Base-by-base conservation (phyloP, 2,797 vertebrate genomes). In the Ispidina lecontei region DNA sequence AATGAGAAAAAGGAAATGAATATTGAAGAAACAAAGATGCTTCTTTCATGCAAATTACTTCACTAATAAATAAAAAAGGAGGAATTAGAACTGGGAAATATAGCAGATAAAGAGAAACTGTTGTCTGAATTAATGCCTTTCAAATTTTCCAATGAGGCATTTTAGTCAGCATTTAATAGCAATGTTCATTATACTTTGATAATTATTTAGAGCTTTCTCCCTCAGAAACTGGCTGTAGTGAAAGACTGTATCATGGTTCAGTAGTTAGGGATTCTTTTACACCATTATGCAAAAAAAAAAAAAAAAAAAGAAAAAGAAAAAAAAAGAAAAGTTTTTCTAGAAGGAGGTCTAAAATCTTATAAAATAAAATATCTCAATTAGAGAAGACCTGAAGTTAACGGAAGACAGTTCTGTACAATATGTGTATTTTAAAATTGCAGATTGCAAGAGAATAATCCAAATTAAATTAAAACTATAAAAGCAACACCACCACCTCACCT, bases 41-140 rank as follows among this genome's bases (percentile, higher is more conserved):
- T 81, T 87, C 91, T 97, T 89, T 95, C 91, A 96, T 96, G 96
- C 71, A 95, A 97, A 97, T 95, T 70, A 37, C 85, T 90, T 77
- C 52, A 59, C 84, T 89, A 90, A 94, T 89, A 97, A 93, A 95
- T 89, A 84, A 92, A 93, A 93, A 93, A 91, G n/a, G 49, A 92
- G 69, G 92, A 94, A 94, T 96, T 94, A 96, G 78, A 94, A 90
- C 20, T 84, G 93, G 94, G 90, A 96, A 93, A 96, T 92, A 94
- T 17, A 87, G 49, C 59, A 85, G 83, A 90, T 89, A 91, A 95
- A 96, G 65, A 70, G 74, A 91, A 91, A 89, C 86, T 90, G 87
- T 91, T 95, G 84, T 88, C 75, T 91, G 83, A 87, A 93, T 72
- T 77, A 93, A 96, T 58, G 80, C 80, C 67, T 96, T 96, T 95